Conservation (phyloP, 2,797 vertebrate genomes). For the Chrosomus eos region DNA sequence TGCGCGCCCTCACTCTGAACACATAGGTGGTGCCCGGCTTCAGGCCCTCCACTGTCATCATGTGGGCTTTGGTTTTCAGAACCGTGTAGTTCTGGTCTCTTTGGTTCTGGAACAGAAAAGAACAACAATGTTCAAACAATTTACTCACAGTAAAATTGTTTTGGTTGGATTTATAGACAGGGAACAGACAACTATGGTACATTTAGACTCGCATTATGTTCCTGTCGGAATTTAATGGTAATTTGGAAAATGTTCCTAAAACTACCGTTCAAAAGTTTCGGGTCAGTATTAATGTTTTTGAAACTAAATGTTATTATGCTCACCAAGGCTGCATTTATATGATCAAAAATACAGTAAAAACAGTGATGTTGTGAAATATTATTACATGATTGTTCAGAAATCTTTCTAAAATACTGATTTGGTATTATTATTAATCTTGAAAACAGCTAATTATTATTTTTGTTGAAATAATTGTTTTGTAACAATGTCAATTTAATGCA, state of each 20-base stretch:
- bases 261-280: not conserved
- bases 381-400: not conserved
- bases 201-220: not conserved
- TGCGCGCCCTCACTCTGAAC: slow-evolving; percentile 83
- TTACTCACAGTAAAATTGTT: not conserved
- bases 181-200: not conserved
- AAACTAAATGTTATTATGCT: not conserved
- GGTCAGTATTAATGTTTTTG: not conserved
- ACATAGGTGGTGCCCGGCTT: slow-evolving; percentile 85
- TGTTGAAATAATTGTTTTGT: not conserved
- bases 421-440: too few relatives aligned
- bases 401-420: not conserved
- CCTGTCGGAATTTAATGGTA: not conserved
- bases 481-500: not conserved
- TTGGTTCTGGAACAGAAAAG: slow-evolving; percentile 77
- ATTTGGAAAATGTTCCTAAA: not conserved
- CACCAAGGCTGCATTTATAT: not conserved
- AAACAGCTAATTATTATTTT: not conserved
- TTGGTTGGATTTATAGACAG: not conserved
- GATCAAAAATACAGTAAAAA: not conserved
- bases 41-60: slow-evolving; percentile 85
- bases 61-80: slow-evolving; percentile 83
- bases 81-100: slow-evolving; percentile 86
- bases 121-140: not conserved
- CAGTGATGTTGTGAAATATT: too few relatives aligned